These are phyloP conservation scores for Apotomis turbidana DNA, from an alignment of 2,888 invertebrate species.

Conservation along the genomic window DNA sequence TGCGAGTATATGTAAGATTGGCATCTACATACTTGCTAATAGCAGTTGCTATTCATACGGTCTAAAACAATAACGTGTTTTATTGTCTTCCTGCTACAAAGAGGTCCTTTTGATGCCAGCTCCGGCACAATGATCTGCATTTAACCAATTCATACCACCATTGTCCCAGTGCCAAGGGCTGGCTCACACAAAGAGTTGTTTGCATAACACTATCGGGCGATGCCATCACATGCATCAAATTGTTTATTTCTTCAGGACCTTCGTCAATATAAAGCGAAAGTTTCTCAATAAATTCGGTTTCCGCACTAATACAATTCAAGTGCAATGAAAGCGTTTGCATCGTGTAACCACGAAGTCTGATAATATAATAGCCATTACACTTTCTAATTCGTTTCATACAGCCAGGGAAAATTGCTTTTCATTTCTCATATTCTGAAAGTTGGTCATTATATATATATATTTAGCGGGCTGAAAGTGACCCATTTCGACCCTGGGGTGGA, in stretches of 20 bases:
- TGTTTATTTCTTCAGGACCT: slow-evolving; percentile 19
- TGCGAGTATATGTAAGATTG: slow-evolving; percentile 33
- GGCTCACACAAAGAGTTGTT: slow-evolving; percentile 68
- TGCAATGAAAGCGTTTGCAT: slow-evolving; percentile 69
- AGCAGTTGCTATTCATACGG: slow-evolving; percentile 43
- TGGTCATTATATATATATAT: no score
- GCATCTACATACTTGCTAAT: slow-evolving; percentile 16
- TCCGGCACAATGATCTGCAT: slow-evolving; percentile 70
- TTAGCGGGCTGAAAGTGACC: no score
- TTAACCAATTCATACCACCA: slow-evolving; percentile 68
- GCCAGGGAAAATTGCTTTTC: slow-evolving; percentile 53
- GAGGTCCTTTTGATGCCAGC: slow-evolving; percentile 70
- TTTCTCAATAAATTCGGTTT: slow-evolving; percentile 23
- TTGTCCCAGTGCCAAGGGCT: slow-evolving; percentile 65
- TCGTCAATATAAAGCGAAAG: slow-evolving; percentile 32
- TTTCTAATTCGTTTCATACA: slow-evolving; percentile 70
- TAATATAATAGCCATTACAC: slow-evolving; percentile 63
- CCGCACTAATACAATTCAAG: slow-evolving; percentile 63
- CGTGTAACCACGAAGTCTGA: slow-evolving; percentile 68
- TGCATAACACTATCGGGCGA: slow-evolving; percentile 68
- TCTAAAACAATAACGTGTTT: slow-evolving; percentile 59
- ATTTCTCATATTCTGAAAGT: no score
- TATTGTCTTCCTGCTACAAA: slow-evolving; percentile 75
- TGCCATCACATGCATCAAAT: slow-evolving; percentile 58
- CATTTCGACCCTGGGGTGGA: no score